Evolutionary conservation across 2,113 vertebrate species (phyloP).

Genomic region (Donacobius atricapilla): DNA sequence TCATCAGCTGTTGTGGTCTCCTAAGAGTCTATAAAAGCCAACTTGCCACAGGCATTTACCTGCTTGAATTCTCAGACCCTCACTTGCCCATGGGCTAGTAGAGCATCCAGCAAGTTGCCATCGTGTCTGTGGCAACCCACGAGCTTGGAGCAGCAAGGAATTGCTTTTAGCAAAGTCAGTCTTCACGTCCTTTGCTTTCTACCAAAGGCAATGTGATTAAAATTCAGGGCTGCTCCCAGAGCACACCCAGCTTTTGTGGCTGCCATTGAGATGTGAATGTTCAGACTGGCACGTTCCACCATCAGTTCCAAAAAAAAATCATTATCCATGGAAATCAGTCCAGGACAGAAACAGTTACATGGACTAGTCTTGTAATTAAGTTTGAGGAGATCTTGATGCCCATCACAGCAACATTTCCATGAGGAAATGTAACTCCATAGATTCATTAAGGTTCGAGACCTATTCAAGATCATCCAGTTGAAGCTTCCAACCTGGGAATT

Average conservation of each 20-base stretch:
- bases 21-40: background rate
- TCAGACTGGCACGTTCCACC: background rate
- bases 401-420: background rate
- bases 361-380: background rate
- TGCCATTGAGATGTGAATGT: background rate
- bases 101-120: constrained; percentile 7
- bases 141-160: background rate
- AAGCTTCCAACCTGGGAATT: background rate
- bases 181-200: background rate
- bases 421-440: background rate
- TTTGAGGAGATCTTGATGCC: background rate
- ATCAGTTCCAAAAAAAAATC: background rate
- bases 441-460: no score
- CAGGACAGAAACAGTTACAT: background rate
- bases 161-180: background rate
- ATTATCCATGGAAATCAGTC: background rate
- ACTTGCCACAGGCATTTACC: background rate
- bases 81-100: background rate
- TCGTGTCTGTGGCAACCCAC: background rate
- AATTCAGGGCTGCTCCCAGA: background rate
- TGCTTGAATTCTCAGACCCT: background rate
- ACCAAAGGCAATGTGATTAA: background rate
- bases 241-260: background rate
- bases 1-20: background rate
- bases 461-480: background rate